Evolutionary conservation across 1,140 invertebrate genomes (phyloP).

Genomic region (Lucilia cuprina): DNA sequence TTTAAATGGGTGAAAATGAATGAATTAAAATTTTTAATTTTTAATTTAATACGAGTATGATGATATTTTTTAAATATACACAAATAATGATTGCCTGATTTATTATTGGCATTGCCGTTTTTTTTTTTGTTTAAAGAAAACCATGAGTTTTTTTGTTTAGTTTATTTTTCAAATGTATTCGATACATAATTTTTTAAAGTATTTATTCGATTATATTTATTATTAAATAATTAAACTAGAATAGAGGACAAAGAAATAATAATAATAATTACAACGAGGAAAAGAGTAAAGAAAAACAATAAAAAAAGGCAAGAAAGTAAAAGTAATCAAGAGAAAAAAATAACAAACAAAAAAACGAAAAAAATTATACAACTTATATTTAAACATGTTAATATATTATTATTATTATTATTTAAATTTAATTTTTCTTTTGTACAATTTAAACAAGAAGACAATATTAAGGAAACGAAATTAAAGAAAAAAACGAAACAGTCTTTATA

Average conservation of each 20-base stretch:
- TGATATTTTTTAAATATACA: constrained; percentile 21
- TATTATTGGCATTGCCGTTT: not conserved
- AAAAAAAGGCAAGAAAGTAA: not conserved
- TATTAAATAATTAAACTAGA: not conserved
- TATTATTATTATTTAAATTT: not conserved
- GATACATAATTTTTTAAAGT: constrained; percentile 13
- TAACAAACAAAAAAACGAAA: not conserved
- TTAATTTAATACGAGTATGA: not conserved
- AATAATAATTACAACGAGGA: not conserved
- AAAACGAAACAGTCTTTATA: not conserved
- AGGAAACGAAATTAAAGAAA: not conserved
- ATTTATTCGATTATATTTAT: not conserved
- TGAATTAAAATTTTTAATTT: not conserved
- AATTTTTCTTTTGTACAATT: not conserved
- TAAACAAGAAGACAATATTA: not conserved
- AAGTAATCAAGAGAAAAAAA: not conserved
- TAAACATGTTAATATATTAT: not conserved
- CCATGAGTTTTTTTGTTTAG: not conserved
- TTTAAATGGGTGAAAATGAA: constrained; percentile 20
- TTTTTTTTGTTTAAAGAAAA: not conserved
- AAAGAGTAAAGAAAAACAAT: not conserved
- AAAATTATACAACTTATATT: not conserved
- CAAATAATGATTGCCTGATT: not conserved
- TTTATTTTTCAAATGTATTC: constrained; percentile 19
- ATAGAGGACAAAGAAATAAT: not conserved